Evolutionary conservation across 2,113 vertebrate species (phyloP), one percentile per base, ranked within the genome.

Genomic region (Ariopsis seemanni): DNA sequence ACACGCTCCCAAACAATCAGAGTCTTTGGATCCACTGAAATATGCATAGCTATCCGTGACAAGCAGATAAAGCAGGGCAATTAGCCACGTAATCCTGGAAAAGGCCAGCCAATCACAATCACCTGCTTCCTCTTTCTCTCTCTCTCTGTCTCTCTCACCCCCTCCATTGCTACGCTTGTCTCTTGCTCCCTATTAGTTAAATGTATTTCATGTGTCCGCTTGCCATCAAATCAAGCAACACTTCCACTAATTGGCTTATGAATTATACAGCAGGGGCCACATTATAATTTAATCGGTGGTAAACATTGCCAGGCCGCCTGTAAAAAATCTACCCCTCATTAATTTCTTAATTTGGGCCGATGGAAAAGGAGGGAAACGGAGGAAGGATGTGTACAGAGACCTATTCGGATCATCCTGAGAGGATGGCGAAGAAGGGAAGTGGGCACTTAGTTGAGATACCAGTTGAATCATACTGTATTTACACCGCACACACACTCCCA

Each of bases 151-250:
- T 74, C 71, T 74, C 34, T 74, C 71, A 14, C 62, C 30, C 52
- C 48, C 74, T 5, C 67, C 27, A 25, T 77, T 50, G 57, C 78
- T 20, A 18, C n/a, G 14, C 34, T 62, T 22, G 27, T 85, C 89
- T 90, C 90, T 85, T 82, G 88, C 87, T 90, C 79, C 89, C 89
- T 91, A 92, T 91, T 97, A 97, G 96, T 97, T 96, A 97, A 97
- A 97, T 97, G 96, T 95, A 94, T 96, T 97, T 97, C 96, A 96
- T 97, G 96, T 95, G 95, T 95, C 94, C 94, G 95, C 95, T 95
- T 94, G 95, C 96, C 96, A 97, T 97, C 97, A 96, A 97, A 97
- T 97, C 96, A 97, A 96, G 96, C 96, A 97, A 97, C 96, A 97
- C 97, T 97, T 97, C 94, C 95, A 96, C 97, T 97, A 97, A 97